Evolutionary conservation across 2,888 invertebrate species (phyloP).

Genomic region (Neria commutata): DNA sequence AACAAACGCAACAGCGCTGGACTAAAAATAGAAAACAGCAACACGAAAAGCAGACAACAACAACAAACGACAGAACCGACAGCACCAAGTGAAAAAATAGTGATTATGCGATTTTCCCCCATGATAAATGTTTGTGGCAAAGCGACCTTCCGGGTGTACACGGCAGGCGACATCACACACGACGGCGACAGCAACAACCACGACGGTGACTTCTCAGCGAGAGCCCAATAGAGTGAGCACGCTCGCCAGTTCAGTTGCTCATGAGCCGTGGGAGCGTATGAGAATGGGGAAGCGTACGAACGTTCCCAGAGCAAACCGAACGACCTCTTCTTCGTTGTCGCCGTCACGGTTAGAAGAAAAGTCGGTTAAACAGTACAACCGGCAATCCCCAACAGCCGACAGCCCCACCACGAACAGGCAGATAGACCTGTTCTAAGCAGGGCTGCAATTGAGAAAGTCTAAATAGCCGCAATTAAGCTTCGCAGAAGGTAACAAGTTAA

Average conservation of each 20-base stretch:
- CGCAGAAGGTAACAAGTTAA: too few species aligned
- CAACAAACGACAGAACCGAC: slow-evolving; percentile 38
- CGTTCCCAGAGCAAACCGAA: not conserved
- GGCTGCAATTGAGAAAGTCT: too few species aligned
- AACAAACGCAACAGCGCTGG: not conserved
- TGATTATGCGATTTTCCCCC: slow-evolving; percentile 55
- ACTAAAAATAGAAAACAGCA: slow-evolving; percentile 22
- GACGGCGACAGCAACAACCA: not conserved
- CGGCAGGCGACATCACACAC: slow-evolving; percentile 23
- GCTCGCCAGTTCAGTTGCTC: not conserved
- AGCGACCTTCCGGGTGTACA: slow-evolving; percentile 55
- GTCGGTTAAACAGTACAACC: slow-evolving; percentile 53
- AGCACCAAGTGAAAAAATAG: too few species aligned
- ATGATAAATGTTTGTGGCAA: slow-evolving; percentile 55
- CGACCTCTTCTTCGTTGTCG: slow-evolving; percentile 3
- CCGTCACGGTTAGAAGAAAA: slow-evolving; percentile 34
- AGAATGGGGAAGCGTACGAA: not conserved
- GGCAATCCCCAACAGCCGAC: slow-evolving; percentile 5
- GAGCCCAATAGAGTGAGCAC: not conserved
- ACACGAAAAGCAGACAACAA: slow-evolving; percentile 12
- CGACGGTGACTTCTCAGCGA: not conserved
- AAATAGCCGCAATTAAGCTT: too few species aligned
- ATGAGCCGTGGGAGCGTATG: too few species aligned
- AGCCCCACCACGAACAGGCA: not conserved
- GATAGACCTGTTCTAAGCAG: too few species aligned